phyloP scores from a whole-genome alignment of 2,888 invertebrate species.

The Stegana nigrithorax region DNA sequence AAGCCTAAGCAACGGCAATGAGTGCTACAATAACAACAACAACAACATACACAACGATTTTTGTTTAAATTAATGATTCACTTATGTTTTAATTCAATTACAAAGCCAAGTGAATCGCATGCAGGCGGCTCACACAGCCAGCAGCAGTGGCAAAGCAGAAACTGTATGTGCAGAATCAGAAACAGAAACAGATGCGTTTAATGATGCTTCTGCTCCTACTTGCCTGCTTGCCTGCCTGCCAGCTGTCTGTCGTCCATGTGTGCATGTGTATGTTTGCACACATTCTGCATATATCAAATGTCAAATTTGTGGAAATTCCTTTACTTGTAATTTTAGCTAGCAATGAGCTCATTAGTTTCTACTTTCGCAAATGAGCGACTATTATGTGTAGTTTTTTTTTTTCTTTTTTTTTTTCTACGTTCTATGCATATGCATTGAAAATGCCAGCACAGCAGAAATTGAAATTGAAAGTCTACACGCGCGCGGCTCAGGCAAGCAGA shows the following conservation, averaged over 20 bases:
- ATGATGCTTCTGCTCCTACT: too few species aligned
- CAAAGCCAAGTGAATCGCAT: neutral
- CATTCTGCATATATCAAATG: neutral
- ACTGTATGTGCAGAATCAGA: neutral
- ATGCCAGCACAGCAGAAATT: neutral
- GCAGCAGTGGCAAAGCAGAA: neutral
- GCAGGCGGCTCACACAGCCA: neutral
- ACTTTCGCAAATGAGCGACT: too few species aligned
- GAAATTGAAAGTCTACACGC: neutral
- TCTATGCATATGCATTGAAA: neutral
- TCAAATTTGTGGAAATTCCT: too few species aligned
- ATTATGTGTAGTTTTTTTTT: neutral
- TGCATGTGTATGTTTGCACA: neutral
- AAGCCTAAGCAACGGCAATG: too few species aligned
- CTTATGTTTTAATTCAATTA: conserved; percentile 13
- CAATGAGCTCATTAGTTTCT: too few species aligned
- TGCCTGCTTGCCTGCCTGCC: too few species aligned
- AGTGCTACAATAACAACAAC: too few species aligned
- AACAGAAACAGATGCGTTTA: neutral
- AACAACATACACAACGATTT: neutral
- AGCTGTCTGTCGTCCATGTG: too few species aligned
- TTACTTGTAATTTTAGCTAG: too few species aligned
- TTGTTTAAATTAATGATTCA: conserved; percentile 16
- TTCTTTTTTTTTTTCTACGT: neutral
- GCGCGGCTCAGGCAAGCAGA: neutral